Percentiles rank a stretch among this genome's conserved stretches.
Conservation (phyloP, 1,140 invertebrate genomes). For the Cydia strobilella region DNA sequence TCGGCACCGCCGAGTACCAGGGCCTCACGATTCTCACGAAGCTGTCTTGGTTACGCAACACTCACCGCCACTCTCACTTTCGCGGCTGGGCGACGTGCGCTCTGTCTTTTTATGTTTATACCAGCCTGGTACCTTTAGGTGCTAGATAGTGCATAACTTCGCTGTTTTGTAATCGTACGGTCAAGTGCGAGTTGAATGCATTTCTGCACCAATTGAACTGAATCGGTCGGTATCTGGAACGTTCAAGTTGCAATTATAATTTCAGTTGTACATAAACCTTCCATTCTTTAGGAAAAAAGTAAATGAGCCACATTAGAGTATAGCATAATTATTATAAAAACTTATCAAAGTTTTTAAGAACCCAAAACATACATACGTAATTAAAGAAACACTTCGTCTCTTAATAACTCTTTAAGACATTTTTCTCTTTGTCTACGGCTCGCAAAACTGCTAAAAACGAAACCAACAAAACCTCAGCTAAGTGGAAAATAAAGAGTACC, state of each 20-base stretch:
- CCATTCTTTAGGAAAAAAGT: too few relatives aligned
- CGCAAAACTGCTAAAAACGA: constrained; percentile 15
- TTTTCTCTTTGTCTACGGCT: not conserved
- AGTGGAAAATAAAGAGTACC: constrained; percentile 13
- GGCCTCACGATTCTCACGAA: constrained; percentile 62
- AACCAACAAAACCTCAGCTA: constrained; percentile 4
- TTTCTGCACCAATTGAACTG: not conserved
- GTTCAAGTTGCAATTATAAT: too few relatives aligned
- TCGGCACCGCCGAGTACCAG: constrained; percentile 44
- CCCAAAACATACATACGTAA: too few relatives aligned
- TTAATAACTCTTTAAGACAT: not conserved
- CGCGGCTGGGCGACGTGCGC: constrained; percentile 56
- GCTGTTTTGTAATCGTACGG: constrained; percentile 28
- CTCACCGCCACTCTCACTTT: constrained; percentile 63
- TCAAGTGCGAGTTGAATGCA: constrained; percentile 7
- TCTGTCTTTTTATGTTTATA: constrained; percentile 46
- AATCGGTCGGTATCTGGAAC: not conserved
- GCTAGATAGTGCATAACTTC: constrained; percentile 25
- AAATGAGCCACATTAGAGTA: too few relatives aligned
- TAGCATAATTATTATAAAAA: too few relatives aligned
- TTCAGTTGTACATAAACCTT: too few relatives aligned
- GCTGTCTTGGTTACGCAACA: constrained; percentile 60
- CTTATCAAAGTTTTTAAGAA: too few relatives aligned
- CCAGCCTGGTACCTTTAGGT: constrained; percentile 44
- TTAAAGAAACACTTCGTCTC: not conserved